These are phyloP conservation scores for Enteromius argenteus DNA, from an alignment of 2,797 vertebrate species.

Conservation along the genomic window DNA sequence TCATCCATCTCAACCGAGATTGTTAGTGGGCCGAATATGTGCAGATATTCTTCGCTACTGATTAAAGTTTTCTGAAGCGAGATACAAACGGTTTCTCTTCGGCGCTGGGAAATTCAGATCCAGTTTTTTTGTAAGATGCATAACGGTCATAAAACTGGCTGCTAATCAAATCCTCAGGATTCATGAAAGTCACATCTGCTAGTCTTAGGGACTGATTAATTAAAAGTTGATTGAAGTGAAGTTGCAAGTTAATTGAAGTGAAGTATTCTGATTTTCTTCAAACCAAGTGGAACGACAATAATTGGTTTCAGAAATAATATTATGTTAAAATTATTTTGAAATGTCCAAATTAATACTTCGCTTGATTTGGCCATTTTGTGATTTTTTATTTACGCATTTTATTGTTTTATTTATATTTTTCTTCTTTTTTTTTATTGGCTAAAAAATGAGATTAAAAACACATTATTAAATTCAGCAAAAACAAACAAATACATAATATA, in stretches of 20 bases:
- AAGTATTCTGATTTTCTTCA: not conserved
- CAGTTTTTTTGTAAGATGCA: not conserved
- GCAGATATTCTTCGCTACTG: conserved; percentile 2
- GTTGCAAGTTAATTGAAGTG: too few relatives aligned
- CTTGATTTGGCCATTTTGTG: not conserved
- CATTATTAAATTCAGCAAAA: not conserved
- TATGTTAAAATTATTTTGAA: not conserved
- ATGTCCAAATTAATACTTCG: too few relatives aligned
- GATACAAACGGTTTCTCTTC: not conserved
- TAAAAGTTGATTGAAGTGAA: not conserved
- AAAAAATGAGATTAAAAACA: not conserved
- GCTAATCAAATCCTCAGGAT: conserved; percentile 3
- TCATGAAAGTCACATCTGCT: not conserved
- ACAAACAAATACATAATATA: not conserved
- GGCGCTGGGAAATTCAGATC: not conserved
- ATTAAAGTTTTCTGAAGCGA: conserved; percentile 31
- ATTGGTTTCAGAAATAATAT: not conserved
- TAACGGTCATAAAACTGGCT: conserved; percentile 16
- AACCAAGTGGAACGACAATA: not conserved
- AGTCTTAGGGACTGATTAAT: not conserved
- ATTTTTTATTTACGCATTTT: not conserved
- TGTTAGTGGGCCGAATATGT: not conserved
- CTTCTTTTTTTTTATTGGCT: not conserved
- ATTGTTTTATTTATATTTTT: not conserved
- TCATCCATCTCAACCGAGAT: conserved; percentile 10